A percentile compares a stretch with the other conserved stretches of the same genome.
These are phyloP conservation scores for Ostrea edulis DNA, from an alignment of 1,140 invertebrate genomes.

Conservation along the genomic window DNA sequence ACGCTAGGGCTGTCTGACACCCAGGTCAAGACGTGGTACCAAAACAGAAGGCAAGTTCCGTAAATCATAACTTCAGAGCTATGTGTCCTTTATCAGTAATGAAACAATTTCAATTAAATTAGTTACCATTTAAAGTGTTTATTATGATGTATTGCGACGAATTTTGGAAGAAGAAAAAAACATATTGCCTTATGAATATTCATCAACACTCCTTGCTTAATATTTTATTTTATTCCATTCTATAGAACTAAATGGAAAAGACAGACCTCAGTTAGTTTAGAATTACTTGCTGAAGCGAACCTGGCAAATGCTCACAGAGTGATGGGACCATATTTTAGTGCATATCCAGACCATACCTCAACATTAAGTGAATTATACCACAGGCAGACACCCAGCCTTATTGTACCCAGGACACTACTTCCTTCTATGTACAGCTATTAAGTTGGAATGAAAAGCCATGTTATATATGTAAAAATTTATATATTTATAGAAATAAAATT, in stretches of 20 bases:
- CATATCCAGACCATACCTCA: background rate
- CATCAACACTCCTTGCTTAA: background rate
- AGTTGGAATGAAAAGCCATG: too few species aligned
- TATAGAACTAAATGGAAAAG: conserved; percentile 99
- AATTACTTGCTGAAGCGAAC: conserved; percentile 92
- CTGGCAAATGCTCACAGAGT: conserved; percentile 17
- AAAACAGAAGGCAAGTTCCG: conserved; percentile 93
- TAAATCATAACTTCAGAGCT: background rate
- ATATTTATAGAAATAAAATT: too few species aligned
- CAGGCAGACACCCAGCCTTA: background rate
- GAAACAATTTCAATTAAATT: too few species aligned
- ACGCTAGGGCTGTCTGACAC: conserved; percentile 97
- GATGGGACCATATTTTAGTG: background rate
- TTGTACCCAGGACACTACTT: background rate
- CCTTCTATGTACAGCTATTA: conserved; percentile 7
- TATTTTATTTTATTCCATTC: background rate
- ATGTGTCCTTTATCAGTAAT: too few species aligned
- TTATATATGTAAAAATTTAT: too few species aligned
- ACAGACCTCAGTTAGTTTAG: conserved; percentile 96
- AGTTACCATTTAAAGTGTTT: too few species aligned
- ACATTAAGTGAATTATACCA: background rate
- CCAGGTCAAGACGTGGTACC: conserved; percentile 99
- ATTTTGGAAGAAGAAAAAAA: background rate
- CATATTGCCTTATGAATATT: background rate
- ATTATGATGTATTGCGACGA: too few species aligned